Evolutionary conservation across 2,113 vertebrate species (phyloP).

Genomic region (Mesocricetus auratus): DNA sequence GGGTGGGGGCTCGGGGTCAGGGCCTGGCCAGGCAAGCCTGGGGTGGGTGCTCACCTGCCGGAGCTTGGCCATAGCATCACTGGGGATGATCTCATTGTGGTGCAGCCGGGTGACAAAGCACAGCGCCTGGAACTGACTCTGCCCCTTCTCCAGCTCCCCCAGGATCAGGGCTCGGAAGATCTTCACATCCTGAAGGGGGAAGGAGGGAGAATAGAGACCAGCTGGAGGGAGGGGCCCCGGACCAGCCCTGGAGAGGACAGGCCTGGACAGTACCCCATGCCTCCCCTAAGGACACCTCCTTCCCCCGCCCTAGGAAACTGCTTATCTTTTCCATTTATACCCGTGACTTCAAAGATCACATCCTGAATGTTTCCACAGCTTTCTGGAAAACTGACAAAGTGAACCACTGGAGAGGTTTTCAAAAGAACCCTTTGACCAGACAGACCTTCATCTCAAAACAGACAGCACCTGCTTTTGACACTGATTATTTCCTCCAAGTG

Average conservation of each 20-base stretch:
- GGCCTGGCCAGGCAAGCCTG: neutral
- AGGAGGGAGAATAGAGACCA: neutral
- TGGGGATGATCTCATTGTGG: conserved; percentile 98
- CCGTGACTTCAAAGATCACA: neutral
- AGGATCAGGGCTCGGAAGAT: conserved; percentile 97
- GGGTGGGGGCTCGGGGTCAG: neutral
- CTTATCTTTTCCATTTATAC: conserved; percentile 8
- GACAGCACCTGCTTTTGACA: neutral
- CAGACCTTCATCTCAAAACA: neutral
- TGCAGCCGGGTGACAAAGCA: conserved; percentile 95
- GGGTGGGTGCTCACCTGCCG: conserved; percentile 89
- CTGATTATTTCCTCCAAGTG: rapidly evolving
- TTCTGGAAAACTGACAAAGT: conserved; percentile 11
- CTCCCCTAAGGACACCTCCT: neutral
- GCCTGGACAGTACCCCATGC: neutral
- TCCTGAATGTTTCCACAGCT: neutral
- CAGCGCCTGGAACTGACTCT: conserved; percentile 97
- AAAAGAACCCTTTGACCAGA: neutral
- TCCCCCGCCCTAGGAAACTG: neutral
- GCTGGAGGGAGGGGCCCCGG: neutral
- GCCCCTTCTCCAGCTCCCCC: conserved; percentile 97
- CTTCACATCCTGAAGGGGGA: conserved; percentile 93
- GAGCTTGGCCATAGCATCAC: conserved; percentile 97
- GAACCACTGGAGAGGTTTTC: neutral
- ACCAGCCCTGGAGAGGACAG: neutral